Base-by-base conservation (phyloP, 2,113 vertebrate genomes). In the Neomonachus schauinslandi region DNA sequence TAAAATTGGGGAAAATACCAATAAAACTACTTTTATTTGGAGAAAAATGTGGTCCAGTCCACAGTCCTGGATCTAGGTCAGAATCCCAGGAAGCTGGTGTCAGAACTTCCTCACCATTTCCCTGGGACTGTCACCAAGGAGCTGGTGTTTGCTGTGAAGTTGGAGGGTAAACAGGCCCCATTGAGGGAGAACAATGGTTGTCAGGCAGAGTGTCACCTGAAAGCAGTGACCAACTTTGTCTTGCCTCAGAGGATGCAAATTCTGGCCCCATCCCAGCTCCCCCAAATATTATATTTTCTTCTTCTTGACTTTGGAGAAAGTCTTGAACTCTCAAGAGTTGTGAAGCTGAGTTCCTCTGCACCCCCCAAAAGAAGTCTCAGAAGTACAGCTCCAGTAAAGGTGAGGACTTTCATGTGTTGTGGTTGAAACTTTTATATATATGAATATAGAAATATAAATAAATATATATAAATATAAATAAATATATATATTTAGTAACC, bases 161-260 rank as follows among this genome's bases (percentile, higher is more conserved):
- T 42, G 9, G 76, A 14, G 14, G 22, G 42, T 33, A 19, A 81
- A 76, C 33, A 74, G n/a, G 33, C 18, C 55, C 65, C 88, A 95
- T 90, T 97, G 94, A 97, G 36, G n/a, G 46, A 87, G 33, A 83
- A 94, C 91, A 96, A 92, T 90, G 94, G 94, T 96, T 71, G 93
- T 89, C 80, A 72, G 46, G 61, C 87, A 0, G 36, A 6, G 12
- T 82, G 91, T 88, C 88, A 81, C 31, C 16, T 63, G 57, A 80
- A n/a, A 90, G 51, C 16, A 4, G 65, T 26, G 53, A 59, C 81
- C 89, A 77, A 42, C n/a, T 36, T 28, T 46, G 71, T 59, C 87
- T 69, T 36, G 46, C 55, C 65, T 79, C 91, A 53, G 33, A 84
- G 46, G 49, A 33, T 72, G 53, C 53, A 79, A 39, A 16, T 77